phyloP scores from a whole-genome alignment of 2,888 invertebrate species.

The Therioaphis trifolii region DNA sequence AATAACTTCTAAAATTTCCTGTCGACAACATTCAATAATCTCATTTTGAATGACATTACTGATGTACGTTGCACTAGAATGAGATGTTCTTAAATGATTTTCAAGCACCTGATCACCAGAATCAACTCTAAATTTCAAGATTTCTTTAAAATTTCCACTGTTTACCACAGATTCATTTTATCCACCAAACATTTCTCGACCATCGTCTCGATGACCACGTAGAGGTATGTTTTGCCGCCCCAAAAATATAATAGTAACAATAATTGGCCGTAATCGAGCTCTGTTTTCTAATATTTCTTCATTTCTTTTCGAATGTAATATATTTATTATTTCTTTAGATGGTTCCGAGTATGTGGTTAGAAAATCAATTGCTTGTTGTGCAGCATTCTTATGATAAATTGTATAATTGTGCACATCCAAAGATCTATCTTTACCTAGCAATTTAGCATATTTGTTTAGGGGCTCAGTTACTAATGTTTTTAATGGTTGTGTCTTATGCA shows the following conservation, averaged over 20 bases:
- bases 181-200: constrained; percentile 29
- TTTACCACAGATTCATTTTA: constrained; percentile 31
- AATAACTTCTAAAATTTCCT: constrained; percentile 43
- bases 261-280: constrained; percentile 64
- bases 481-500: constrained; percentile 57
- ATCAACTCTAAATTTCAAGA: constrained; percentile 60
- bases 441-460: constrained; percentile 64
- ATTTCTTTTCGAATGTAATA: constrained; percentile 36
- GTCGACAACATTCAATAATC: constrained; percentile 66
- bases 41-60: constrained; percentile 67
- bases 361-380: constrained; percentile 55
- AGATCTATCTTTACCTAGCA: constrained; percentile 64
- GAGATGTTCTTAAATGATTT: constrained; percentile 65
- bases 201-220: constrained; percentile 66
- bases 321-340: constrained; percentile 58
- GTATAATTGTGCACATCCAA: constrained; percentile 60
- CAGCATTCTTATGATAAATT: constrained; percentile 64
- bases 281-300: constrained; percentile 64
- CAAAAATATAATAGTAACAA: constrained; percentile 65
- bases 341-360: constrained; percentile 30
- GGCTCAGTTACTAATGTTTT: constrained; percentile 64
- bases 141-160: constrained; percentile 66
- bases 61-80: constrained; percentile 65
- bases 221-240: constrained; percentile 56
- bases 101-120: constrained; percentile 30